Base-by-base conservation (phyloP, 2,888 invertebrate species). In the Epiblema foenella region DNA sequence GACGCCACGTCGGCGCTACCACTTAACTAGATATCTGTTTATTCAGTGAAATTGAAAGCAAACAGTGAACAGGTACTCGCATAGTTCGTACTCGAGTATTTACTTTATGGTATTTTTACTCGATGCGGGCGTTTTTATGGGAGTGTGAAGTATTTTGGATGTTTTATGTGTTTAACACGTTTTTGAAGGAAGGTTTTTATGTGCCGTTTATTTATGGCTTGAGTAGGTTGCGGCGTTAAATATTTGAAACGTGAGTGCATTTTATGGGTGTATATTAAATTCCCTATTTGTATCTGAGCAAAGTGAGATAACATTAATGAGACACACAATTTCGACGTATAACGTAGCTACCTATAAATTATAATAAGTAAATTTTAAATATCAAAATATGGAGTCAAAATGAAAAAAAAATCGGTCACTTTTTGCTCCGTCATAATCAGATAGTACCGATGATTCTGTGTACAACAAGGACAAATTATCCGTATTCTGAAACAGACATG, bases 1-100 rank as follows among this genome's bases (percentile, higher is more conserved):
- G 77, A 71, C 78, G 77, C 76, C 76, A 66, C 73, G 62, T 76
- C 75, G 76, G 68, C 74, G 68, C 78, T 77, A 77, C 75, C 81
- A 80, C 82, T 83, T 81, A 81, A 75, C 77, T 76, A 77, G 77
- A 75, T 82, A 80, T 82, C 75, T 72, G 69, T 63, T 67, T 69
- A 68, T 72, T 74, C 68, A 63, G 72, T 69, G 29, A 69, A 66
- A 69, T 68, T 69, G 74, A 73, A 67, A 67, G 70, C 70, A 67
- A 73, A 71, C 70, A 68, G 52, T 15, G 58, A 59, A 18, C 69
- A 70, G 70, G 66, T 69, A 70, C 70, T 65, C 18, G 59, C 33
- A 33, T 71, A 71, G 70, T 66, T 66, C 24, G 56, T 64, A 59
- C 69, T 57, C 18, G 60, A 49, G 70, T 66, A 71, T 71, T 66